A percentile compares a stretch with the other conserved stretches of the same genome.
These are phyloP conservation scores for Brachyistius frenatus DNA, from an alignment of 2,113 vertebrate genomes.

Conservation along the genomic window DNA sequence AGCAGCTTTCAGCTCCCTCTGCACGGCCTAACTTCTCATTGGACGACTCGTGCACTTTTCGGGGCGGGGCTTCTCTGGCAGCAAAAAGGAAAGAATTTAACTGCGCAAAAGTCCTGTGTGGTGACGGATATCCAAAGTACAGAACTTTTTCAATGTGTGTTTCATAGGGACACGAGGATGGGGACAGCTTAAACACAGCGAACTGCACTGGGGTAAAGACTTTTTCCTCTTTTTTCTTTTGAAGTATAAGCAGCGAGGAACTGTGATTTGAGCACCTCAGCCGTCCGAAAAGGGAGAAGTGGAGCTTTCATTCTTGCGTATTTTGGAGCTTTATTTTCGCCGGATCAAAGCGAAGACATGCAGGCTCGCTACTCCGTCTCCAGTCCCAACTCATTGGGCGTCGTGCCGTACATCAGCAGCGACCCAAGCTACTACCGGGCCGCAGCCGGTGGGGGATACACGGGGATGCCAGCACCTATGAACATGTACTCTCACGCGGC, in stretches of 20 bases:
- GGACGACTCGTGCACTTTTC: conserved; percentile 70
- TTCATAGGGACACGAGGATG: conserved; percentile 84
- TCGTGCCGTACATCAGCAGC: conserved; percentile 96
- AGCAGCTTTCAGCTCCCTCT: conserved; percentile 52
- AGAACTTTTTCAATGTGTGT: conserved; percentile 91
- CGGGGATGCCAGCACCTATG: conserved; percentile 95
- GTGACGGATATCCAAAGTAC: conserved; percentile 96
- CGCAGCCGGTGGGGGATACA: conserved; percentile 93
- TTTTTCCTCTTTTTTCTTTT: conserved; percentile 7
- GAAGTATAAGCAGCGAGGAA: conserved; percentile 38
- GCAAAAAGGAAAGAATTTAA: conserved; percentile 88
- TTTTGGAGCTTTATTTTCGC: conserved; percentile 62
- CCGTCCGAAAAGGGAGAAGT: conserved; percentile 56
- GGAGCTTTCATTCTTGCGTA: conserved; percentile 65
- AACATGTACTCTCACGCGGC: conserved; percentile 97
- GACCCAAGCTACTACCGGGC: conserved; percentile 96
- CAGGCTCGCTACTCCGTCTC: conserved; percentile 98
- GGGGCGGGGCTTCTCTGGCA: conserved; percentile 84
- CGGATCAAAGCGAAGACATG: conserved; percentile 86
- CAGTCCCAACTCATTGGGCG: conserved; percentile 96
- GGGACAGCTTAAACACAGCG: conserved; percentile 76
- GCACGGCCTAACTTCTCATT: conserved; percentile 82
- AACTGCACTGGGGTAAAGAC: conserved; percentile 33
- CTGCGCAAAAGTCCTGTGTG: conserved; percentile 94
- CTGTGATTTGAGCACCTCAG: conserved; percentile 56